Evolutionary conservation across 2,888 invertebrate genomes (phyloP), one percentile per base, ranked within the genome.

Genomic region (Eupithecia vulgata): DNA sequence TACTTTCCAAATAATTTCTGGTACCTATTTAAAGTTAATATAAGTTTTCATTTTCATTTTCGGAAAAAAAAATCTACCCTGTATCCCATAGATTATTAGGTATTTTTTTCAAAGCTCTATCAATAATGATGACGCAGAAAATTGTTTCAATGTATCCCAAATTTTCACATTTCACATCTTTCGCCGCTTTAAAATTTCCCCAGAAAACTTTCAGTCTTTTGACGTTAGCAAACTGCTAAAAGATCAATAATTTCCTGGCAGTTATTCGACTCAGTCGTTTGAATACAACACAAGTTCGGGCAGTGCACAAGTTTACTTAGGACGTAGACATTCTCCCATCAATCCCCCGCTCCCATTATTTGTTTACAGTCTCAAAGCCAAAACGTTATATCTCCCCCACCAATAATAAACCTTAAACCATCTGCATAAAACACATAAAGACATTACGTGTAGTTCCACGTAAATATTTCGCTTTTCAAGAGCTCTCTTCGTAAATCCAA

Each of bases 271-370:
- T 83, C 74, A 81, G 83, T 86, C 70, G 72, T 88, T 87, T 85
- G 84, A 87, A 88, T 87, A 84, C 81, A 85, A 85, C 82, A 88
- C 87, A 90, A 87, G 57, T 25, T 89, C 87, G 80, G 84, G 87
- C 90, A 85, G 88, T 84, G 85, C 86, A 83, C 80, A 86, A 88
- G 91, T 93, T 92, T 91, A 86, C 87, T 91, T 91, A 92, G 91
- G 92, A 91, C 87, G 87, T 87, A 85, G 85, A 89, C 86, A 88
- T 88, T 81, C 87, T 87, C 84, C 86, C 88, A 89, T 90, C 90
- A 91, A 91, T 90, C 91, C 90, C 84, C 88, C 86, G 84, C 86
- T 88, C 81, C 88, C 86, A 88, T 91, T 92, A 92, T 92, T 91
- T 93, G 90, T 90, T 88, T 85, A 88, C 82, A 78, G 75, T 71